Conservation (phyloP, 2,113 vertebrate species). For the Pterocles burchelli region DNA sequence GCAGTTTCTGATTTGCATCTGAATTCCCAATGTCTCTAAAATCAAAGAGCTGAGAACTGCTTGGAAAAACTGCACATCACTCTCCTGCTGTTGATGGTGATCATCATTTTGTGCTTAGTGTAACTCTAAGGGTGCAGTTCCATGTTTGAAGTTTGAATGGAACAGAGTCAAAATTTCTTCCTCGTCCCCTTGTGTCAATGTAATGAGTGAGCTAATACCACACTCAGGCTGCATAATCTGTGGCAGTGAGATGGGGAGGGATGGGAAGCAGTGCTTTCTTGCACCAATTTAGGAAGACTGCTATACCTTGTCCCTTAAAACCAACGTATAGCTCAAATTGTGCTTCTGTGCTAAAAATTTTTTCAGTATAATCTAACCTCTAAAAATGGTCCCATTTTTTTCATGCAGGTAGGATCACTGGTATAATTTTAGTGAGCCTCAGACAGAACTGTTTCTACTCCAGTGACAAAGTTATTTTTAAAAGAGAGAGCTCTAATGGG, state of each 20-base stretch:
- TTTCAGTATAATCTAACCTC: background rate
- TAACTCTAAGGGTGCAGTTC: background rate
- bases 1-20: background rate
- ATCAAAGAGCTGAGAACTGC: background rate
- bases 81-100: background rate
- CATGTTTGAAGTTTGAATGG: background rate
- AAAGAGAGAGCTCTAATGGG: background rate
- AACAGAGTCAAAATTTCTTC: background rate
- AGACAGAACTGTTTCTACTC: background rate
- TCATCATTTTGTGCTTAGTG: background rate
- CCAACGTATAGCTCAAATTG: background rate
- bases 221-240: background rate
- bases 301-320: background rate
- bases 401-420: background rate
- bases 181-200: background rate
- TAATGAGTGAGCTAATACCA: background rate
- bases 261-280: background rate
- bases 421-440: background rate
- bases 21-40: background rate
- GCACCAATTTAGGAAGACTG: rapidly evolving
- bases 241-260: background rate
- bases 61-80: background rate
- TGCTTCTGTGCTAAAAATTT: background rate
- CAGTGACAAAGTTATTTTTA: background rate
- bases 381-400: background rate